These are phyloP conservation scores for Hypomecis atomaria DNA, from an alignment of 2,888 invertebrate species.

Conservation along the genomic window DNA sequence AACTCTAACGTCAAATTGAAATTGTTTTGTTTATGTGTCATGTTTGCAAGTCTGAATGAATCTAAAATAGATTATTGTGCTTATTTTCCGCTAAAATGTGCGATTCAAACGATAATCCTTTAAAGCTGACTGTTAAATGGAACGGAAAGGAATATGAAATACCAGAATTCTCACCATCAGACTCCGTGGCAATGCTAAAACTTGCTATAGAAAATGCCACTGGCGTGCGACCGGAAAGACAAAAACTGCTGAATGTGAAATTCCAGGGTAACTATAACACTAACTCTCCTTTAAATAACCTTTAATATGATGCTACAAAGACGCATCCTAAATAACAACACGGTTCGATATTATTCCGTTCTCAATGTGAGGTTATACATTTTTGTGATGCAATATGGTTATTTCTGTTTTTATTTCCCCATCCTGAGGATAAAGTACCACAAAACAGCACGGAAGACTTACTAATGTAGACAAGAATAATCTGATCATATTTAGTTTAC, in stretches of 20 bases:
- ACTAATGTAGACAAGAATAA: neutral
- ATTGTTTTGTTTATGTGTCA: slow-evolving; percentile 75
- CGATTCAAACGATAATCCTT: slow-evolving; percentile 75
- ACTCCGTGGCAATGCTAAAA: slow-evolving; percentile 93
- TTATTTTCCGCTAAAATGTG: slow-evolving; percentile 69
- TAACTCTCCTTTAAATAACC: slow-evolving; percentile 28
- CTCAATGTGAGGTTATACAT: slow-evolving; percentile 20
- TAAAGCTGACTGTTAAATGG: slow-evolving; percentile 93
- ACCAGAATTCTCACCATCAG: slow-evolving; percentile 88
- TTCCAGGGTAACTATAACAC: slow-evolving; percentile 89
- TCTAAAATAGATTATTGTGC: slow-evolving; percentile 8
- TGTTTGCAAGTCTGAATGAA: slow-evolving; percentile 39
- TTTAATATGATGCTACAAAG: slow-evolving; percentile 11
- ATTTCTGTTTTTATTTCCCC: slow-evolving; percentile 4
- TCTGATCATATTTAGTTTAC: neutral
- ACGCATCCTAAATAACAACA: neutral
- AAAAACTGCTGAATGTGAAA: slow-evolving; percentile 96
- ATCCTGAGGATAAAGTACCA: slow-evolving; percentile 1
- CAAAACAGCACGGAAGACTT: neutral
- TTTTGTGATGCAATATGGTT: slow-evolving; percentile 17
- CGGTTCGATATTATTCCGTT: neutral
- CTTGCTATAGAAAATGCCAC: slow-evolving; percentile 94
- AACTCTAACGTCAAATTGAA: slow-evolving; percentile 39
- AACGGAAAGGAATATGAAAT: slow-evolving; percentile 95
- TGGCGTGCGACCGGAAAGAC: slow-evolving; percentile 95